phyloP scores from a whole-genome alignment of 2,113 vertebrate species.

The Pterocles gutturalis region DNA sequence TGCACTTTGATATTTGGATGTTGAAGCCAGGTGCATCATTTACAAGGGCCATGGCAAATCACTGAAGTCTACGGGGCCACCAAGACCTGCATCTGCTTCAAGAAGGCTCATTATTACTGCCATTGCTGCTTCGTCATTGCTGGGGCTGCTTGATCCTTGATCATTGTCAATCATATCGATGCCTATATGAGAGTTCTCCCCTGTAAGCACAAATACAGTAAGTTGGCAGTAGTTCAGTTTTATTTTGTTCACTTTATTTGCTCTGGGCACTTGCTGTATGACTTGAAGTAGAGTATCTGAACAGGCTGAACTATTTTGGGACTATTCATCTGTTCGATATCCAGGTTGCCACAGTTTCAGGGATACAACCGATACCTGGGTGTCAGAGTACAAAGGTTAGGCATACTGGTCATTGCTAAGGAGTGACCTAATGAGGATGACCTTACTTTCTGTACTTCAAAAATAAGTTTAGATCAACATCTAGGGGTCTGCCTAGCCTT shows the following conservation, averaged over 20 bases:
- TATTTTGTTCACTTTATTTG: not conserved
- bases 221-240: not conserved
- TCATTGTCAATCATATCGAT: conserved; percentile 95
- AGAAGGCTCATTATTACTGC: conserved; percentile 99
- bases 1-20: conserved; percentile 78
- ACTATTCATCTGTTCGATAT: not conserved
- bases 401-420: not conserved
- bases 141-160: conserved; percentile 96
- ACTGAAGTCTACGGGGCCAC: conserved; percentile 97
- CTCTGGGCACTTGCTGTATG: fast-evolving
- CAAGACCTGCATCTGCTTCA: conserved; percentile 97
- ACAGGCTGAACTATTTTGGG: not conserved
- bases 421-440: fast-evolving
- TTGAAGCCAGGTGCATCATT: conserved; percentile 66
- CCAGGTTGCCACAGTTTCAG: not conserved
- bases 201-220: conserved; percentile 63
- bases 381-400: not conserved
- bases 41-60: conserved; percentile 98
- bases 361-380: fast-evolving
- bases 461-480: fast-evolving
- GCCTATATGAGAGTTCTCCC: conserved; percentile 94
- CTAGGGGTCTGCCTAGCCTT: not conserved
- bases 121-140: conserved; percentile 98
- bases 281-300: not conserved
- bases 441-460: not conserved